Base-by-base conservation (phyloP, 2,888 invertebrate genomes). In the Stictocephala bisonia region DNA sequence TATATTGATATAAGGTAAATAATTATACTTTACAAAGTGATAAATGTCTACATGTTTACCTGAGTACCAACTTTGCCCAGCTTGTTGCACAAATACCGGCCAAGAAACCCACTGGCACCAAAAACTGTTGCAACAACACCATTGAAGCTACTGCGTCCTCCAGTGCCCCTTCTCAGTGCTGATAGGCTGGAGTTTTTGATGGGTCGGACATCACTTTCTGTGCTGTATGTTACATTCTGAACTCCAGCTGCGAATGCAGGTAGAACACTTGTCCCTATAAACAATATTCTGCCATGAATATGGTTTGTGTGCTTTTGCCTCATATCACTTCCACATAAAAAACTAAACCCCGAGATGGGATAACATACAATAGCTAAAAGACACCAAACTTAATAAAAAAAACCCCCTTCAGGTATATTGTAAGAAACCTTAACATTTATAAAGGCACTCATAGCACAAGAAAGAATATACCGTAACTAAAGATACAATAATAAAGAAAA, bases 81-180 rank as follows among this genome's bases (percentile, higher is more conserved):
- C 81, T 91, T 90, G 83, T 96, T 97, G 83, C 93, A 91, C 15
- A 99, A 89, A 86, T 93, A 91, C 77, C 90, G 87, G 0, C 99
- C 99, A 0, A 98, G 85, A 81, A 95, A 96, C 1, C 99, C 99
- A 35, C 91, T 91, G 71, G 90, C 90, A 67, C 99, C 99, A 84
- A 99, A 98, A 0, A 99, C 93, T n/a, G 99, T 99, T n/a, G 95
- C 96, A 1, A 99, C 96, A 71, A 94, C 88, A 0, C 99, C 99
- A 85, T 94, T 99, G 84, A 99, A 99, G 82, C 97, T 98, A 79
- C 94, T 93, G 35, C 99, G 90, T 18, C 98, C 99, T 13, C 95
- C 96, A 20, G 95, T 93, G 27, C 95, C 96, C 77, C 92, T 87
- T 83, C 92, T 94, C 82, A 94, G 87, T 0, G 89, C 85, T 7